Base-by-base conservation (phyloP, 64 coral and sea anemone genomes). In the Montipora cactus region DNA sequence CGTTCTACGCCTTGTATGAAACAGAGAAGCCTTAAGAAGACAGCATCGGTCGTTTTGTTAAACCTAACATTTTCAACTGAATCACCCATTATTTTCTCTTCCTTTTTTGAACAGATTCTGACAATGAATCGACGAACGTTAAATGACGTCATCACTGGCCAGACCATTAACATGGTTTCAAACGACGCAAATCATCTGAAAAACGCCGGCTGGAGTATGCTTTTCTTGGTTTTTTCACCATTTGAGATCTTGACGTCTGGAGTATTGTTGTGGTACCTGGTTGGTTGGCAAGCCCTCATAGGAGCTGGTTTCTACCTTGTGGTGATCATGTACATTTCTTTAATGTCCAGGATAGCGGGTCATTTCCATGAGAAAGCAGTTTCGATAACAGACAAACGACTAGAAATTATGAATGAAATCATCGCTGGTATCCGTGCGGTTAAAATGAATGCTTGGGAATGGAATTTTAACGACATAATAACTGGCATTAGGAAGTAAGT, bases 241-340 rank as follows among this genome's bases (percentile, higher is more conserved):
- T 15, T 49, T 45, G 81, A 86, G 44, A 66, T 92, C 44, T 19
- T 92, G 3, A 62, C 80, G 62, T 81, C 75, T 21, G 22, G 68
- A 12, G 8, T 77, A 20, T 72, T 92, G 8, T 59, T 76, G 13
- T 92, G 90, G 80, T 76, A 85, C 46, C 28, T 92, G 52, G 66
- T 92, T 92, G 90, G 90, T 5, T 92, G 90, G 90, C 90, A 92
- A 74, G 90, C 91, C 20, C 44, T 84, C 3, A 12, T 76, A 45
- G 84, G 91, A 76, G 90, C 75, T 49, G 47, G 78, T 71, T 82
- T 74, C 79, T 69, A 72, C 66, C 55, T 91, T 16, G 47, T 66
- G 19, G 89, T 91, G 19, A 72, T 91, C 3, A 49, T 15, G 5
- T 91, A 82, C 20, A 68, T 81, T 16, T 81, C 78, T 22, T 59